Conservation (phyloP, 2,888 invertebrate species). For the Hirudinaria manillensis region DNA sequence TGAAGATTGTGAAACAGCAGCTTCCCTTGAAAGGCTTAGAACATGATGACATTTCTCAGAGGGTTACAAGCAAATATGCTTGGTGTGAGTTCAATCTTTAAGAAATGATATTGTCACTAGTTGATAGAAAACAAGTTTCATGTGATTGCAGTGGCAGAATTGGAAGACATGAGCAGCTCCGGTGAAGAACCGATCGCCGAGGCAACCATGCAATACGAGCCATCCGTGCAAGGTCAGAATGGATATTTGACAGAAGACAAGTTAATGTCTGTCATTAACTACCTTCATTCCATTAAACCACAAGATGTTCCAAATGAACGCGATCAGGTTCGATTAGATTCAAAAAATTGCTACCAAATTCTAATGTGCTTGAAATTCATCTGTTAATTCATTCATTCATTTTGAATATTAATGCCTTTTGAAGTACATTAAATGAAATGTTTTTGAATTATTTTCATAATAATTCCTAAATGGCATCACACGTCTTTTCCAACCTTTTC, state of each 20-base stretch:
- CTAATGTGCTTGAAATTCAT: neutral
- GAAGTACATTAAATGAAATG: too few relatives aligned
- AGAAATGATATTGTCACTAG: neutral
- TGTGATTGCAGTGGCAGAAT: neutral
- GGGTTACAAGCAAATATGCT: neutral
- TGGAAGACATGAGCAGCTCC: conserved; percentile 3
- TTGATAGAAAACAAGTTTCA: neutral
- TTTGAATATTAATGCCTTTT: neutral
- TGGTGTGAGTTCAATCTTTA: conserved; percentile 6
- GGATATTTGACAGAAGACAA: neutral
- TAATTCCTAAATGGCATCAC: too few relatives aligned
- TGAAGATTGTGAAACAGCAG: neutral
- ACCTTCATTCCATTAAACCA: neutral
- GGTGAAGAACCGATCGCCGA: neutral
- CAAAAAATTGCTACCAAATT: neutral
- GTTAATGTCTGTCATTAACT: conserved; percentile 2
- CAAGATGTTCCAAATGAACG: neutral
- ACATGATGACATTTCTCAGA: neutral
- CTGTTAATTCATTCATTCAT: neutral
- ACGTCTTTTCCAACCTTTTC: too few relatives aligned
- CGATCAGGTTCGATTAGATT: neutral
- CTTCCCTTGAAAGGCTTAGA: neutral
- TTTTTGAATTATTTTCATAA: too few relatives aligned
- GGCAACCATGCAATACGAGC: neutral
- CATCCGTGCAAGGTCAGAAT: neutral